phyloP scores from a whole-genome alignment of 2,113 vertebrate species.

The Arenaria interpres region DNA sequence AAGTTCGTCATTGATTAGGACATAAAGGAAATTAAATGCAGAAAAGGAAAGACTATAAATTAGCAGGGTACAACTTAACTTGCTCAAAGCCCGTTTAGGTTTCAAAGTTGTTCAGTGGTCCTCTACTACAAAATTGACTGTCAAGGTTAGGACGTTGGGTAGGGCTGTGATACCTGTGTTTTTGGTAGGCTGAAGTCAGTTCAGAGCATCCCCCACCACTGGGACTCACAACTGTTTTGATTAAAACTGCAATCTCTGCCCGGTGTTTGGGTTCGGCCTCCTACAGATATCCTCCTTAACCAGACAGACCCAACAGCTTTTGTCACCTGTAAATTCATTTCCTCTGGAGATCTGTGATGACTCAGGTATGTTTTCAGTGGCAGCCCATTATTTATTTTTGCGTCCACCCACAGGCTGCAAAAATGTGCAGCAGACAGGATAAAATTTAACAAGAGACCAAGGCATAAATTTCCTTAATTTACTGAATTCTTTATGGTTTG shows the following conservation, averaged over 20 bases:
- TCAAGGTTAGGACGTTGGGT: background rate
- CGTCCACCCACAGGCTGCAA: background rate
- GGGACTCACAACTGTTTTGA: background rate
- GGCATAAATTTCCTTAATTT: background rate
- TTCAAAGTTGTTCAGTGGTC: background rate
- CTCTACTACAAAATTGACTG: background rate
- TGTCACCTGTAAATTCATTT: slow-evolving; percentile 14
- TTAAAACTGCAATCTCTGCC: background rate
- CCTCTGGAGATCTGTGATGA: background rate
- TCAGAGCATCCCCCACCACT: background rate
- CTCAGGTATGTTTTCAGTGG: background rate
- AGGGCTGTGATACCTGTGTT: background rate
- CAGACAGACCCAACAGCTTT: background rate
- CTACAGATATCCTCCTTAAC: background rate
- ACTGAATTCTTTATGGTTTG: background rate
- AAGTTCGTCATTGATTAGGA: background rate
- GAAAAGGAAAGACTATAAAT: background rate
- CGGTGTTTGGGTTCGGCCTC: background rate
- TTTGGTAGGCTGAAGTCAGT: background rate
- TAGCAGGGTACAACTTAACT: background rate
- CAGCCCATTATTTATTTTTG: background rate
- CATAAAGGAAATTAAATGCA: background rate
- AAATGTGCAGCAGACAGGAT: background rate
- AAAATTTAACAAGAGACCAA: background rate
- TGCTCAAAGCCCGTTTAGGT: background rate